Conservation (phyloP, 2,113 vertebrate genomes). For the Hassar affinis region DNA sequence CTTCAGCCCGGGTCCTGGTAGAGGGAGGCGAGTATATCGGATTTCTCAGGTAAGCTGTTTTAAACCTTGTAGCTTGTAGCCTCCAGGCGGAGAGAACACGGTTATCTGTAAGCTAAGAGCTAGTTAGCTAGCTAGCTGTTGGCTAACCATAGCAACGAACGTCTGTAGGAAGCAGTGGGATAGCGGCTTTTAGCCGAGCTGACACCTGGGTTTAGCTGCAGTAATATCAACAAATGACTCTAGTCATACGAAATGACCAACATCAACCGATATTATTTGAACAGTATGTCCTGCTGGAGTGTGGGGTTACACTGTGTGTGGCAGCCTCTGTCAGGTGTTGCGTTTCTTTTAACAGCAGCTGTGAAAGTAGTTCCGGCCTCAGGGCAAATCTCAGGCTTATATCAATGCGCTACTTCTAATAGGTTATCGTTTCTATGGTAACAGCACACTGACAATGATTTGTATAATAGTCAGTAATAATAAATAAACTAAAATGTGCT, state of each 20-base stretch:
- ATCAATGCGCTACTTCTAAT: too few relatives aligned
- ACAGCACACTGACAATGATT: background rate
- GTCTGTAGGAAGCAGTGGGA: background rate
- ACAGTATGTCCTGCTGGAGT: background rate
- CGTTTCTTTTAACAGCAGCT: too few relatives aligned
- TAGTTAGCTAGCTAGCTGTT: background rate
- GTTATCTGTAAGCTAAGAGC: background rate
- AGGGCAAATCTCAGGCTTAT: background rate
- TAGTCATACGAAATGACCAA: background rate
- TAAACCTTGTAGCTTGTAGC: background rate
- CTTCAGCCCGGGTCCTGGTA: constrained; percentile 82
- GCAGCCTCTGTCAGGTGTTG: too few relatives aligned
- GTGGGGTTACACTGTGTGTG: background rate
- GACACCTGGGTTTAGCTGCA: background rate
- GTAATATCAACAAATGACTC: background rate
- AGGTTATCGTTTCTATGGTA: background rate
- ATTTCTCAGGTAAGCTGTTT: constrained; percentile 80
- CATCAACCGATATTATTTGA: background rate
- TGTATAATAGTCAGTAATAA: too few relatives aligned
- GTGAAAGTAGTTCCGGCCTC: background rate
- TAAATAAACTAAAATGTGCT: background rate
- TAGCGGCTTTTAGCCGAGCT: background rate
- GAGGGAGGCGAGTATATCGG: constrained; percentile 93
- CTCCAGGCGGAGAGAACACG: background rate
- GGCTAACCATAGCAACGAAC: background rate